Percentiles rank a stretch among this genome's conserved stretches.
Conservation (phyloP, 1,140 invertebrate species). For the Atta texana region DNA sequence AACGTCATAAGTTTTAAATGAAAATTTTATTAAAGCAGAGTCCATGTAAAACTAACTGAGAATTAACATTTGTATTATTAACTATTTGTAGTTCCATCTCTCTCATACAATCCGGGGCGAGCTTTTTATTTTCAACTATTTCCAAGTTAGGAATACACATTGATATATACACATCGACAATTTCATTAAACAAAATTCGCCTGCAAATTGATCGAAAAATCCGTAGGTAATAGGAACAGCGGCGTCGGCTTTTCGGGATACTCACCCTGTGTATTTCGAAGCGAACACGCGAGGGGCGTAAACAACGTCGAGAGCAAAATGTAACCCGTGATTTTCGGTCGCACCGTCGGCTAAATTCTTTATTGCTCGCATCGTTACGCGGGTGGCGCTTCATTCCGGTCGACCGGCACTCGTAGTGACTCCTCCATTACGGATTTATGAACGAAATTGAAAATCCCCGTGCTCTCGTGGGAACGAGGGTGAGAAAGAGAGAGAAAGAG, state of each 20-base stretch:
- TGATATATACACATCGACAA: conserved; percentile 17
- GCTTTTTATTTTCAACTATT: neutral
- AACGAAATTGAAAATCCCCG: conserved; percentile 77
- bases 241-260: neutral
- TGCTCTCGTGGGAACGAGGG: conserved; percentile 18
- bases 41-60: neutral
- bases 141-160: neutral
- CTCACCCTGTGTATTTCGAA: neutral
- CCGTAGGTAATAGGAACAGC: conserved; percentile 33
- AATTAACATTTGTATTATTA: neutral
- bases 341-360: conserved; percentile 50
- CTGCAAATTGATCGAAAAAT: conserved; percentile 44
- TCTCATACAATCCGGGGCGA: neutral
- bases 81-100: neutral
- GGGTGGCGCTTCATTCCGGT: conserved; percentile 68
- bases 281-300: conserved; percentile 37
- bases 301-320: conserved; percentile 33
- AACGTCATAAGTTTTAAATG: neutral
- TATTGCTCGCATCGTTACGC: conserved; percentile 68
- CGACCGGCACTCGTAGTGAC: conserved; percentile 68
- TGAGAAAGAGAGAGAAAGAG: neutral
- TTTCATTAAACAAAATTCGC: conserved; percentile 46
- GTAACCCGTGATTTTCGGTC: conserved; percentile 61
- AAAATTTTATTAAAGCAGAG: neutral
- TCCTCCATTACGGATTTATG: conserved; percentile 76